Percentiles rank a stretch among this genome's conserved stretches.
Conservation (phyloP, 2,888 invertebrate genomes). For the Saturnia pavonia region DNA sequence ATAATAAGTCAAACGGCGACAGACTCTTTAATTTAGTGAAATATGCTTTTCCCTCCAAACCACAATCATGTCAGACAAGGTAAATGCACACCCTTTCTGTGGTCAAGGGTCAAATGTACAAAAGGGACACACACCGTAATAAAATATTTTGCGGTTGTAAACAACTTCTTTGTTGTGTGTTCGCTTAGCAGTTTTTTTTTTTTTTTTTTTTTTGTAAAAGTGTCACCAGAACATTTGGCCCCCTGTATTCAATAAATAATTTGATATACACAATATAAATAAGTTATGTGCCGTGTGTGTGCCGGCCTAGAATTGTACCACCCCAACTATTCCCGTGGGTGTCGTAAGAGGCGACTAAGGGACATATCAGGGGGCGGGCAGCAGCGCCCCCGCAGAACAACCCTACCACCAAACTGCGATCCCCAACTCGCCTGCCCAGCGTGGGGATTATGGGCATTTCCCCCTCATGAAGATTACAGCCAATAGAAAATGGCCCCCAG, state of each 20-base stretch:
- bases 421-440: too few relatives aligned
- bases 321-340: too few relatives aligned
- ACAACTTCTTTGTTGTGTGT: constrained; percentile 27
- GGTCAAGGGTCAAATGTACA: constrained; percentile 43
- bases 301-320: too few relatives aligned
- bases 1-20: background rate
- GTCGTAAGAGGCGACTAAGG: too few relatives aligned
- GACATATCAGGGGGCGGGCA: too few relatives aligned
- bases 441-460: too few relatives aligned
- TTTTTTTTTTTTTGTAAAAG: constrained; percentile 9
- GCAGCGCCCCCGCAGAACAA: too few relatives aligned
- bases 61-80: constrained; percentile 50
- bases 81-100: constrained; percentile 50
- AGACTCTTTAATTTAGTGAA: constrained; percentile 24
- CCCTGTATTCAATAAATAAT: background rate
- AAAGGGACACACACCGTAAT: constrained; percentile 45
- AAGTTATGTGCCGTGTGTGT: too few relatives aligned
- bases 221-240: background rate
- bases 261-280: background rate
- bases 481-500: too few relatives aligned
- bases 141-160: constrained; percentile 41
- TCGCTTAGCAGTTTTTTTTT: constrained; percentile 18
- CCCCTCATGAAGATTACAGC: too few relatives aligned
- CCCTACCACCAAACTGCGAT: too few relatives aligned
- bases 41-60: constrained; percentile 45